Evolutionary conservation across 2,113 vertebrate species (phyloP), one percentile per base, ranked within the genome.

Genomic region (Ahaetulla prasina): DNA sequence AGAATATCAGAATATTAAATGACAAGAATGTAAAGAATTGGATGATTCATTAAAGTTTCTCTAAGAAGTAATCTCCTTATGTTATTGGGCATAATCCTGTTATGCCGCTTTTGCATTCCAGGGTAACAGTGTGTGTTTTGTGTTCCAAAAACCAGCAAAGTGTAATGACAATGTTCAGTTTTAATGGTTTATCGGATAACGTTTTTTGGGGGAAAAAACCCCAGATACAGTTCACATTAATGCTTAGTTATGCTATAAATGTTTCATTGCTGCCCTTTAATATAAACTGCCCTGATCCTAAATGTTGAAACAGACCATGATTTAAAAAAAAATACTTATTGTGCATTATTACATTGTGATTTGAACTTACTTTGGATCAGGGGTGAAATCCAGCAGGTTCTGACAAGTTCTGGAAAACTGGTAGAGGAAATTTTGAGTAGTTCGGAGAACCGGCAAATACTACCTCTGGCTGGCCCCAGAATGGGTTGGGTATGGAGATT

Each of bases 291-390:
- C 43, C 1, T 89, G 94, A 92, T 95, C 95, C 96, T 96, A 93
- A 94, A 86, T 91, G 93, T 54, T 0, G 22, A 84, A 92, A 94
- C 25, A 49, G 68, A 39, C n/a, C 6, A 3, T 74, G 14, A 16
- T 35, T 35, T 74, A 12, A 3, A 18, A 74, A 60, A 60, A 60
- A 30, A 60, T 94, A 91, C 93, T 94, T 95, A 92, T 90, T 96
- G 89, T 88, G 25, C 30, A 39, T 30, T 68, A 27, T 54, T 52
- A 23, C 68, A 53, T 87, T 95, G 92, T 93, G 88, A 88, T 93
- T 96, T 96, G 91, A 96, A 50, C 91, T 93, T 74, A 68, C 96
- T 96, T n/a, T n/a, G n/a, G n/a, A n/a, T n/a, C n/a, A n/a, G n/a
- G n/a, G n/a, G n/a, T n/a, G n/a, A n/a, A n/a, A n/a, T n/a, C n/a